Conservation (phyloP, 2,113 vertebrate species). For the Dolichallabes microphthalmus region DNA sequence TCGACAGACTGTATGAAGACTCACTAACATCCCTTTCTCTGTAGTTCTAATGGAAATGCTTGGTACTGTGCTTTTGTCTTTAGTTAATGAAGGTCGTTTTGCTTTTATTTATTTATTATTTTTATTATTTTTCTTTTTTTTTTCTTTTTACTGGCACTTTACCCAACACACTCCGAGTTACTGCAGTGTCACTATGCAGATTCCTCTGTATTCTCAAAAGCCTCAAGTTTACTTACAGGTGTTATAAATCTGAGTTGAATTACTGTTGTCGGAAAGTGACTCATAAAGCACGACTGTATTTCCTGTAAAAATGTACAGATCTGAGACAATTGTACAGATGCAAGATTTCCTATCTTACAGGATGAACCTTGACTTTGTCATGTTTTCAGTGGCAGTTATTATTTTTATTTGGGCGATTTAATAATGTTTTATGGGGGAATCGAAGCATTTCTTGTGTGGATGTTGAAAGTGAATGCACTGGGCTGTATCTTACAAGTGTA, state of each 20-base stretch:
- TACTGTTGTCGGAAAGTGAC: neutral
- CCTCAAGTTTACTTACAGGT: conserved; percentile 5
- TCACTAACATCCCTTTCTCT: neutral
- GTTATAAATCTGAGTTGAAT: neutral
- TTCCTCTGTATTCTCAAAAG: neutral
- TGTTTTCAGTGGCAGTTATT: conserved; percentile 33
- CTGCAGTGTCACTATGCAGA: neutral
- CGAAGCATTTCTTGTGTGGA: neutral
- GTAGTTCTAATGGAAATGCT: conserved; percentile 39
- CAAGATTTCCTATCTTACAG: conserved; percentile 31
- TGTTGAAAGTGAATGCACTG: neutral
- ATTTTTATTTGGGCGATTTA: conserved; percentile 21
- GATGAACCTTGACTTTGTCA: conserved; percentile 27
- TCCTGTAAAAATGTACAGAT: conserved; percentile 44
- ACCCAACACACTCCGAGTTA: neutral
- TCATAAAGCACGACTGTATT: neutral
- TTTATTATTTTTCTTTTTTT: neutral
- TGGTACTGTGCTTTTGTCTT: conserved; percentile 36
- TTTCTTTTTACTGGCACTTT: conserved; percentile 34
- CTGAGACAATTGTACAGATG: conserved; percentile 28
- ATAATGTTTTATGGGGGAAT: neutral
- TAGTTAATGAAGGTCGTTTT: conserved; percentile 15
- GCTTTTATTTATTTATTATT: conserved; percentile 35
- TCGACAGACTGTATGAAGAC: conserved; percentile 19
- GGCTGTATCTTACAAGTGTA: conserved; percentile 18